Evolutionary conservation across 2,113 vertebrate genomes (phyloP).

Genomic region (Candoia aspera): DNA sequence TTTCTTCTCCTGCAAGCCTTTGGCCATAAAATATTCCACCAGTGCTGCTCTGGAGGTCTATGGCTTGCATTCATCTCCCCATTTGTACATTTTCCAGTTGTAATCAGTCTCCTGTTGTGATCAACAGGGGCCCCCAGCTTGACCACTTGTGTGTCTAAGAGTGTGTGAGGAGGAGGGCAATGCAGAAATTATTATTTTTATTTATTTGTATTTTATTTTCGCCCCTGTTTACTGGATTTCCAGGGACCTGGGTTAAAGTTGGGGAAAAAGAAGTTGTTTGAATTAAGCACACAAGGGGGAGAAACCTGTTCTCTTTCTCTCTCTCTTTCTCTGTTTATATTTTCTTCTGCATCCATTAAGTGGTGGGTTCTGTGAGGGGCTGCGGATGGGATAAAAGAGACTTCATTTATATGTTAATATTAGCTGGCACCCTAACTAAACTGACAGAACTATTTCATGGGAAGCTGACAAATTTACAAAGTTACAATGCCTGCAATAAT

Average conservation of each 20-base stretch:
- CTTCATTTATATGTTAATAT: constrained; percentile 90
- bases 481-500: constrained; percentile 86
- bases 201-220: constrained; percentile 63
- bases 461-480: constrained; percentile 86
- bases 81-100: constrained; percentile 85
- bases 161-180: accelerated
- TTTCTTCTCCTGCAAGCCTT: constrained; percentile 57
- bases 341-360: constrained; percentile 78
- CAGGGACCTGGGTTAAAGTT: constrained; percentile 62
- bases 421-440: constrained; percentile 77
- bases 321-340: constrained; percentile 73
- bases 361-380: constrained; percentile 59
- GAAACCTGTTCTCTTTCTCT: constrained; percentile 41
- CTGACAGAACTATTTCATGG: constrained; percentile 86
- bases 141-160: constrained; percentile 65
- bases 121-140: constrained; percentile 78
- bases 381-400: constrained; percentile 65
- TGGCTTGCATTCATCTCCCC: constrained; percentile 78
- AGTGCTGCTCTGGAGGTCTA: constrained; percentile 73
- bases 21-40: constrained; percentile 63
- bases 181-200: constrained; percentile 5
- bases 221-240: constrained; percentile 67
- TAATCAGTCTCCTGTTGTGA: constrained; percentile 88
- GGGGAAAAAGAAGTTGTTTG: constrained; percentile 73
- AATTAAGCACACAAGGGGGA: constrained; percentile 69